These are phyloP conservation scores for Pollenia amentaria DNA, from an alignment of 2,888 invertebrate species.

Conservation along the genomic window DNA sequence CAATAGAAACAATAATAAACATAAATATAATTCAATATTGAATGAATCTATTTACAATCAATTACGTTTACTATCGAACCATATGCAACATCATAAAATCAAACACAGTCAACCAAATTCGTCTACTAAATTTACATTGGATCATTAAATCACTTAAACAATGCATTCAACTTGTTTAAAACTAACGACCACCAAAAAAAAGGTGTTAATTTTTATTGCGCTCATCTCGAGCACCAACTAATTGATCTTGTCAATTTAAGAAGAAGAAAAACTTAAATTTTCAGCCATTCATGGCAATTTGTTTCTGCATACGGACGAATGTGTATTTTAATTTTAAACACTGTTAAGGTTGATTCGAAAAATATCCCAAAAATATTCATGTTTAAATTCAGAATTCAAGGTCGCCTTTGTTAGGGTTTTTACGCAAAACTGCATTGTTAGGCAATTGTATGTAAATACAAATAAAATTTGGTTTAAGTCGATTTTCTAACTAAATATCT, in stretches of 20 bases:
- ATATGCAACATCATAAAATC: neutral
- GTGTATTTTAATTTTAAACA: neutral
- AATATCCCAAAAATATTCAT: slow-evolving; percentile 29
- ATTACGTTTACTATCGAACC: slow-evolving; percentile 7
- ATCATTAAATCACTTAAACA: slow-evolving; percentile 2
- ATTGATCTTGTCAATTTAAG: slow-evolving; percentile 62
- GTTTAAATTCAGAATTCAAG: slow-evolving; percentile 39
- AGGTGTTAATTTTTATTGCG: slow-evolving; percentile 67
- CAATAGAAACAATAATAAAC: slow-evolving; percentile 6
- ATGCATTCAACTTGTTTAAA: neutral
- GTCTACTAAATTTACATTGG: neutral
- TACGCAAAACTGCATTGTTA: slow-evolving; percentile 65
- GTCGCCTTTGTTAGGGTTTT: slow-evolving; percentile 53
- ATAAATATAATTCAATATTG: slow-evolving; percentile 11
- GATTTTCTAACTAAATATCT: slow-evolving; percentile 45
- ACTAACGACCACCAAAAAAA: slow-evolving; percentile 10
- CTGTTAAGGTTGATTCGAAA: slow-evolving; percentile 3
- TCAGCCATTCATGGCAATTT: slow-evolving; percentile 9
- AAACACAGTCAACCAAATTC: neutral
- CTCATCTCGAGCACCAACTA: slow-evolving; percentile 57
- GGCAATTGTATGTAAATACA: slow-evolving; percentile 5
- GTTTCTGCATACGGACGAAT: neutral
- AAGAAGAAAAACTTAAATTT: slow-evolving; percentile 26
- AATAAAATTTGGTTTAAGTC: neutral
- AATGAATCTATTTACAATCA: slow-evolving; percentile 9